Evolutionary conservation across 2,113 vertebrate species (phyloP).

Genomic region (Syrmaticus mikado): DNA sequence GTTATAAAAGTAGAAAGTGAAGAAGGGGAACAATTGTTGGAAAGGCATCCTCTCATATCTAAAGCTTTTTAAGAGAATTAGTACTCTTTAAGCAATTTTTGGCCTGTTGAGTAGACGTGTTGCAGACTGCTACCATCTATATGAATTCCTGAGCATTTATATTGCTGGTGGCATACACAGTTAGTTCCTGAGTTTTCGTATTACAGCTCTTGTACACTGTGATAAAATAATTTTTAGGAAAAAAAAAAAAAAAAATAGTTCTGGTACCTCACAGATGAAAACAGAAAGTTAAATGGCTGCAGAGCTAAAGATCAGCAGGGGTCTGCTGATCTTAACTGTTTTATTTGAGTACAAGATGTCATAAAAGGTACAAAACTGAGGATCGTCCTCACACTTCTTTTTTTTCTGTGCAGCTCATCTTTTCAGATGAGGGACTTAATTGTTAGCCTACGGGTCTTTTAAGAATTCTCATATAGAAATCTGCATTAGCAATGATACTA

Average conservation of each 20-base stretch:
- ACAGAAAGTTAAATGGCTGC: not conserved
- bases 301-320: not conserved
- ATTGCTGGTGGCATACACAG: not conserved
- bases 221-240: not conserved
- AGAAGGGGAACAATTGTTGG: not conserved
- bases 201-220: not conserved
- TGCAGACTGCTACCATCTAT: not conserved
- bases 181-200: not conserved
- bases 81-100: not conserved
- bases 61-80: not conserved
- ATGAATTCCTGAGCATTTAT: not conserved
- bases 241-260: not conserved
- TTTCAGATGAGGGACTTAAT: not conserved
- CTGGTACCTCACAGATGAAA: not conserved
- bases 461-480: not conserved
- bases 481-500: not conserved
- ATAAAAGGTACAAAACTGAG: not conserved
- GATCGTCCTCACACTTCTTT: not conserved
- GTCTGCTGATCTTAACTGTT: not conserved
- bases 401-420: not conserved
- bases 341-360: not conserved
- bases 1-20: not conserved
- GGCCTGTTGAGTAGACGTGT: not conserved
- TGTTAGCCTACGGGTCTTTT: not conserved
- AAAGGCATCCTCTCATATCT: not conserved